phyloP scores from a whole-genome alignment of 2,888 invertebrate genomes.

The Alviniconcha strummeri region DNA sequence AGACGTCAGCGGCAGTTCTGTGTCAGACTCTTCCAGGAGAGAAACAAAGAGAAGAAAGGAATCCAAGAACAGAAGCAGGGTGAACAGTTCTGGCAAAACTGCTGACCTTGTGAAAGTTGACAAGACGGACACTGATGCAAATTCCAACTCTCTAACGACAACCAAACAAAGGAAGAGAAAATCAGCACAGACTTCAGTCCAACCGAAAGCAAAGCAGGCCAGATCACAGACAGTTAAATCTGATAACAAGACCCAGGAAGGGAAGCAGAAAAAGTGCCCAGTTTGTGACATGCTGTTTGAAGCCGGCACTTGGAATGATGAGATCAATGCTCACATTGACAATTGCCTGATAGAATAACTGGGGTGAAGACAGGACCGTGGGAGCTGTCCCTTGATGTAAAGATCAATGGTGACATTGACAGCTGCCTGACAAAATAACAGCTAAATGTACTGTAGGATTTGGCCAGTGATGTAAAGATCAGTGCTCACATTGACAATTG shows the following conservation, averaged over 20 bases:
- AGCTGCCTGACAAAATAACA: too few species aligned
- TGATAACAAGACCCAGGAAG: background rate
- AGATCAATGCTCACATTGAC: slow-evolving; percentile 69
- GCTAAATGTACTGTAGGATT: too few species aligned
- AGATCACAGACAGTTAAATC: slow-evolving; percentile 50
- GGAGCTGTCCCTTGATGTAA: too few species aligned
- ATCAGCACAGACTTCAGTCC: slow-evolving; percentile 29
- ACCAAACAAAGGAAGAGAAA: slow-evolving; percentile 23
- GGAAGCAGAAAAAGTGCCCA: slow-evolving; percentile 51
- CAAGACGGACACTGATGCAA: too few species aligned
- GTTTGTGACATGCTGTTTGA: slow-evolving; percentile 62
- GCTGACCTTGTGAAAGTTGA: too few species aligned
- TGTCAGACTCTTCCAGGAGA: background rate
- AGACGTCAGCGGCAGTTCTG: too few species aligned
- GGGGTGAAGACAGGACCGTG: too few species aligned
- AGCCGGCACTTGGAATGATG: slow-evolving; percentile 52
- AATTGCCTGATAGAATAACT: slow-evolving; percentile 65
- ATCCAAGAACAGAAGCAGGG: too few species aligned
- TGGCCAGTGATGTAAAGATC: too few species aligned
- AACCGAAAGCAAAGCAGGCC: slow-evolving; percentile 54
- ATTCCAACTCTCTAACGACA: slow-evolving; percentile 9
- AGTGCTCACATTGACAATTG: slow-evolving; percentile 17
- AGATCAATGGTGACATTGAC: too few species aligned
- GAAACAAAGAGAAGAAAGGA: background rate
- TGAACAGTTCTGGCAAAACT: too few species aligned